Base-by-base conservation (phyloP, 2,113 vertebrate genomes). In the Hyla sarda region DNA sequence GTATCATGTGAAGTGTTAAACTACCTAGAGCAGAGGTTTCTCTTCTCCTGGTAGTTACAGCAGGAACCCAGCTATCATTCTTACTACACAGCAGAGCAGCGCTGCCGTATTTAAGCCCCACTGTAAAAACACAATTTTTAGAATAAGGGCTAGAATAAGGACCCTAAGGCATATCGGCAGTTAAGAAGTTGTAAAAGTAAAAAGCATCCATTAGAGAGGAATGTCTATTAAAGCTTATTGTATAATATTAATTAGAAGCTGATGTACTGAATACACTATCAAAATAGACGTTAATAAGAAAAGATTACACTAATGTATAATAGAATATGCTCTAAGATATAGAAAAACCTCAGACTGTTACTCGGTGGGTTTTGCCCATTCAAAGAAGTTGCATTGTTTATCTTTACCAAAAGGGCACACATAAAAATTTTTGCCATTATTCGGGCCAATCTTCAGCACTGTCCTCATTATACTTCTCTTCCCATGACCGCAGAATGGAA, bases 371-470 rank as follows among this genome's bases (percentile, higher is more conserved):
- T 94, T 88, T 65, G 91, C 95, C 98, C 97, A 99, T 74, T 97
- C 94, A 90, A 99, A 99, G 89, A 97, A 98, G 74, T 90, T 92
- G 82, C 98, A 99, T 87, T 98, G 97, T 88, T 96, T 95, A 52
- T 93, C 95, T 87, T 90, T 96, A 78, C 87, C 92, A 76, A 96
- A 89, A 85, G 94, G 92, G 88, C 98, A 99, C 11, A 93, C 93
- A 89, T 96, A 97, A 88, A 99, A 98, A 9, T 94, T 95, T 74
- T 91, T 96, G 32, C 97, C 97, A 3, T 99, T 99, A 91, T 97
- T 99, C 0, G 96, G 96, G 83, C 98, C 98, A 52, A 95, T 92
- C 94, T 99, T 99, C 90, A 99, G 88, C 32, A 98, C 98, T 0
- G 96, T 97, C 90, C 94, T 96, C 95, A 96, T 94, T 88, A 97